Percentiles rank a stretch among this genome's conserved stretches.
Conservation (phyloP, 2,797 vertebrate species). For the Capromys pilorides region DNA sequence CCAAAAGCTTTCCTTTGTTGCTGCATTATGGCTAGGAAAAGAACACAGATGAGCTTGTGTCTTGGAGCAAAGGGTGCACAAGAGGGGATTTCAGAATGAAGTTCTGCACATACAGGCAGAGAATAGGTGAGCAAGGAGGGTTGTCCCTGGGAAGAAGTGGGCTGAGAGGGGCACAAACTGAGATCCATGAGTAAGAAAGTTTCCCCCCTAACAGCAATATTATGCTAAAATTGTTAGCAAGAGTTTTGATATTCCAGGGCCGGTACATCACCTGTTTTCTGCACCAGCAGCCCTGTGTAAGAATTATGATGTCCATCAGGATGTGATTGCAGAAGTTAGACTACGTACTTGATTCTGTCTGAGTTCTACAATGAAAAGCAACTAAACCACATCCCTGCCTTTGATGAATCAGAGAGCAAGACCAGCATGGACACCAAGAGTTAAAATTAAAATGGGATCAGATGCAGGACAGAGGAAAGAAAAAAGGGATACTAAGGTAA, state of each 20-base stretch:
- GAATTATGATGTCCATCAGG: no score
- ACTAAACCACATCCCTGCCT: neutral
- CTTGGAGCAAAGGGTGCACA: neutral
- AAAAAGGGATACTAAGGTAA: neutral
- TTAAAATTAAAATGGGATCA: neutral
- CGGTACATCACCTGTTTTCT: neutral
- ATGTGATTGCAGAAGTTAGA: neutral
- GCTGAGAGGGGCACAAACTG: neutral
- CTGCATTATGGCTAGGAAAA: neutral
- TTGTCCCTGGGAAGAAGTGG: no score
- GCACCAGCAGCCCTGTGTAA: neutral
- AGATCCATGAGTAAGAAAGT: neutral
- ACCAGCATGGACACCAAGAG: neutral
- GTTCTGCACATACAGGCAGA: neutral
- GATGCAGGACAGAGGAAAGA: neutral
- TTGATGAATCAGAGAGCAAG: neutral
- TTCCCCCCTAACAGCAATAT: neutral
- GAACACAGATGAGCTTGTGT: neutral
- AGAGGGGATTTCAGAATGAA: neutral
- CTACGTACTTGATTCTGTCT: neutral
- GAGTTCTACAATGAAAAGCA: neutral
- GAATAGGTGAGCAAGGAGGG: neutral
- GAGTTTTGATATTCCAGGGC: rapidly evolving
- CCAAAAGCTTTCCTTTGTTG: neutral
- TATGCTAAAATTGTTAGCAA: neutral